Base-by-base conservation (phyloP, 2,888 invertebrate genomes). In the Tribolium freemani region DNA sequence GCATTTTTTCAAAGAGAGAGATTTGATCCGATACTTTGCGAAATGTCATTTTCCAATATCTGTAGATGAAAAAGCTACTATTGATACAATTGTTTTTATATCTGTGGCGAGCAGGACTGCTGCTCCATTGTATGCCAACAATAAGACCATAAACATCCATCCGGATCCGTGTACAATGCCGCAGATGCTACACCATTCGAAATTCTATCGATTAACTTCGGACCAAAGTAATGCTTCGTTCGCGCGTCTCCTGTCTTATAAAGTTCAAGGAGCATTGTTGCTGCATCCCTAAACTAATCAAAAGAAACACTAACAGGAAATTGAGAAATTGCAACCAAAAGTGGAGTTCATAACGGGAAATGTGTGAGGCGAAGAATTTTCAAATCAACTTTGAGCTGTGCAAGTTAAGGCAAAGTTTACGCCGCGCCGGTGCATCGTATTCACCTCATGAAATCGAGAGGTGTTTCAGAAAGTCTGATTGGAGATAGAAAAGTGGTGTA, bases 131-230 rank as follows among this genome's bases (percentile, higher is more conserved):
- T 72, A 44, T 61, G 50, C 54, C 57, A 72, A 72, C 72, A 72
- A 72, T 72, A 60, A 53, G 66, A 72, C 72, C 61, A 72, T 72
- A 72, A 72, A 72, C 72, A 72, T 72, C 63, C 68, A 69, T 54
- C 69, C 69, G 61, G 26, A 63, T 63, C 54, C 63, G 54, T 69
- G 61, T 69, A 61, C 69, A 69, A 69, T 69, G 38, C 69, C 50
- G 48, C 72, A 72, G 72, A 72, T 72, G 72, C 61, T 69, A 69
- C 57, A 72, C 50, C 45, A 57, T 64, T 66, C 66, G 71, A 56
- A 70, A 16, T 57, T 57, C 57, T 71, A 71, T 71, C 66, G 71
- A 71, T 71, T 71, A 71, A 50, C 57, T 71, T 44, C 20, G 8
- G 64, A 71, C 64, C 50, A 71, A 64, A 64, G 38, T 58, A 66